Evolutionary conservation across 2,888 invertebrate species (phyloP).

Genomic region (Caenorhabditis sp.): DNA sequence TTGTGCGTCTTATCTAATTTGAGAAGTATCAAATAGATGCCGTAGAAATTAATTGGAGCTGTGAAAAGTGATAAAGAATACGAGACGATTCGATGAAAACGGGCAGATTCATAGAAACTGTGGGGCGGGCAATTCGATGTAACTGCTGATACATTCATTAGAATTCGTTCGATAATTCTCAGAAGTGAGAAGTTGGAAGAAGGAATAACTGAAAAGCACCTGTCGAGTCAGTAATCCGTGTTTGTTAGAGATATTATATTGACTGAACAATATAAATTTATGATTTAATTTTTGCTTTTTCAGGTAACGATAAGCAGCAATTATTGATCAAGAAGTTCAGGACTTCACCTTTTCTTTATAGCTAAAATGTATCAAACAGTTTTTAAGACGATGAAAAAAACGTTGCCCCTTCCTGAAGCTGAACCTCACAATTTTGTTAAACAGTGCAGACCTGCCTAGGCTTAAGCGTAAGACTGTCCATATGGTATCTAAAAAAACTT

Average conservation of each 20-base stretch:
- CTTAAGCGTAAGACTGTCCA: too few species aligned
- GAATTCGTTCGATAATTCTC: not conserved
- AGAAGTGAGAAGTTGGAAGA: not conserved
- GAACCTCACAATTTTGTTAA: too few species aligned
- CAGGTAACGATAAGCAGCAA: too few species aligned
- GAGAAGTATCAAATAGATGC: conserved; percentile 23
- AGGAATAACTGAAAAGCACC: not conserved
- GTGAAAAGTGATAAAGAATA: conserved; percentile 33
- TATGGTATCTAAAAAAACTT: too few species aligned
- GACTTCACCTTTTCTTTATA: too few species aligned
- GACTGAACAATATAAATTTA: conserved; percentile 2
- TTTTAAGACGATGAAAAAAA: too few species aligned
- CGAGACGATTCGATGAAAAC: not conserved
- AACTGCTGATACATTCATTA: not conserved
- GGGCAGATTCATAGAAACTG: not conserved
- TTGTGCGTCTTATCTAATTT: conserved; percentile 13
- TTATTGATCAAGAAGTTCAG: too few species aligned
- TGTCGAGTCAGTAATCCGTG: not conserved
- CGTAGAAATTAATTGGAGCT: conserved; percentile 31
- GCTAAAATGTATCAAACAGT: too few species aligned
- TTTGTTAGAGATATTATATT: not conserved
- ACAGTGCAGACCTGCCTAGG: too few species aligned
- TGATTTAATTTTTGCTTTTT: not conserved
- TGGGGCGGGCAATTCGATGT: not conserved
- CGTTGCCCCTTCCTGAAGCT: too few species aligned